Conservation (phyloP, 2,888 invertebrate genomes). For the Anthophora plumipes region DNA sequence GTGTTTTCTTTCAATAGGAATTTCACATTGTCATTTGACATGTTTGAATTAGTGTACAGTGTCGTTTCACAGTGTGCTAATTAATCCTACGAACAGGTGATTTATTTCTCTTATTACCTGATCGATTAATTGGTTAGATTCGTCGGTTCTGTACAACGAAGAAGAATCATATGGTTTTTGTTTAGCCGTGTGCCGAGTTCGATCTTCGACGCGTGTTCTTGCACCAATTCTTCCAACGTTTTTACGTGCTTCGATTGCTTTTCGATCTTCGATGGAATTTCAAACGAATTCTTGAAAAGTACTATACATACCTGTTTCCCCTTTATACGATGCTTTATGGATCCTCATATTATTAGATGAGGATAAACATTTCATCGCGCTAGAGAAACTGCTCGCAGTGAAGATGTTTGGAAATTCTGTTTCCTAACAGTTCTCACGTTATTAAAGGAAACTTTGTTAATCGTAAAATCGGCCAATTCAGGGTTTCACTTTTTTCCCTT, state of each 20-base stretch:
- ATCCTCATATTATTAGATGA: background rate
- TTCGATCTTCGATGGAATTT: background rate
- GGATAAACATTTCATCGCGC: slow-evolving; percentile 1
- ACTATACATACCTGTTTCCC: background rate
- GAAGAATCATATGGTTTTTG: background rate
- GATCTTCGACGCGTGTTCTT: slow-evolving; percentile 5
- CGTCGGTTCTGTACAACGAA: background rate
- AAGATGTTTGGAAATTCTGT: no score
- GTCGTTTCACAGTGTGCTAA: background rate
- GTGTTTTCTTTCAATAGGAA: no score
- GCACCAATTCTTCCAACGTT: background rate
- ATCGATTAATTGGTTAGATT: no score
- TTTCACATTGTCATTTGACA: no score
- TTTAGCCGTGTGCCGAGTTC: background rate
- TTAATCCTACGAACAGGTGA: background rate
- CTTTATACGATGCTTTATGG: background rate
- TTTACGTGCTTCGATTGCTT: background rate
- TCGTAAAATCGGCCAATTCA: no score
- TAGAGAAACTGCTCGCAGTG: no score
- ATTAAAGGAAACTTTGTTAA: no score
- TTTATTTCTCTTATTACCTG: background rate
- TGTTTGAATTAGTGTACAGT: no score
- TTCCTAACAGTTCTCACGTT: no score
- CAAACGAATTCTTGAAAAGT: background rate
- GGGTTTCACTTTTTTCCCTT: no score